Evolutionary conservation across 2,113 vertebrate genomes (phyloP), one percentile per base, ranked within the genome.

Genomic region (Mellivora capensis): DNA sequence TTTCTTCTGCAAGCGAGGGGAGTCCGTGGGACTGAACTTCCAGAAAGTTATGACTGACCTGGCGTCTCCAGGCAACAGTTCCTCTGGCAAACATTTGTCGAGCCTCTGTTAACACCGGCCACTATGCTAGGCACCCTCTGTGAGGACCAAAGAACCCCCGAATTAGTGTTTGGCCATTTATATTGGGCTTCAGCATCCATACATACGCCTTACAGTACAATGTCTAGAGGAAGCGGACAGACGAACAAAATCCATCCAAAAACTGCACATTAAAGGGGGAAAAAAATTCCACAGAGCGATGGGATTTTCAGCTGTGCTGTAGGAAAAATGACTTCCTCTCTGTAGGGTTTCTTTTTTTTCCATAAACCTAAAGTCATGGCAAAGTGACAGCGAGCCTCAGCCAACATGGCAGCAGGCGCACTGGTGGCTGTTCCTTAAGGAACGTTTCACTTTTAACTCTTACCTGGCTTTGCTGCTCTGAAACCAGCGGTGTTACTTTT

Each of bases 291-390:
- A 2, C 0, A 1, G 61, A 39, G 27, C 34, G 1, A 96, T 96
- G 95, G 80, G 84, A 87, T 96, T 96, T 96, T 96, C 94, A 97
- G 95, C 98, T 96, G 97, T 84, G 54, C 96, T 69, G 44, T n/a
- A 93, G 94, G 94, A 93, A 91, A 93, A 96, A 72, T 15, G 21
- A 79, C 95, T 95, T 97, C 95, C 97, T 90, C 52, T 94, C 86
- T 29, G 12, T 54, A 77, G 49, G 87, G 89, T n/a, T 94, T 49
- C 6, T 90, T 96, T 87, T 86, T 77, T 93, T 84, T 37, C 79
- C 92, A 95, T 90, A 95, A 97, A 92, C 92, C 87, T 59, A 62
- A 82, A 96, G 83, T 83, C 80, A n/a, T 93, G 97, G 93, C 97
- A 90, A 37, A 94, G 76, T 64, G 84, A 84, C 87, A 81, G 17